phyloP scores from a whole-genome alignment of 2,113 vertebrate species.

The Papio anubis region DNA sequence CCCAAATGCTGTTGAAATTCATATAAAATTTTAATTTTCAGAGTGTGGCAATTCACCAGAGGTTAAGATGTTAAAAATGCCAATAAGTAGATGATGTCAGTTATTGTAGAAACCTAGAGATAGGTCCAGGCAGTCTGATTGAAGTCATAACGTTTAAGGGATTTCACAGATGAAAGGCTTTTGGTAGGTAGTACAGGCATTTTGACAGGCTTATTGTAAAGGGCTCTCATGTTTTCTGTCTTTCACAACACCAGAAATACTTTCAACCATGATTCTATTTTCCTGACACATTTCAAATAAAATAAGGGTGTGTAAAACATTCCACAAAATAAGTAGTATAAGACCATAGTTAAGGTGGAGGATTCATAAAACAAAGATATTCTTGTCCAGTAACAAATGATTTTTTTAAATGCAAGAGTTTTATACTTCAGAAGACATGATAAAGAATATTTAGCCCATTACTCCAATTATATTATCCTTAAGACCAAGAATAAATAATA shows the following conservation, averaged over 20 bases:
- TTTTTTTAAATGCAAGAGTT: neutral
- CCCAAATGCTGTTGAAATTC: neutral
- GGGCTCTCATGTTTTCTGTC: neutral
- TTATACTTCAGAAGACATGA: neutral
- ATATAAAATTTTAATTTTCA: neutral
- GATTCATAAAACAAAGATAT: neutral
- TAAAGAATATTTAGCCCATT: neutral
- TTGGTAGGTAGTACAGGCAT: neutral
- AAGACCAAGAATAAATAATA: neutral
- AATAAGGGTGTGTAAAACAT: neutral
- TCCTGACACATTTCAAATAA: neutral
- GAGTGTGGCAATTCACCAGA: neutral
- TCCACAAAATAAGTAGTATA: neutral
- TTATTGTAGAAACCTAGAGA: neutral
- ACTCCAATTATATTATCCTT: neutral
- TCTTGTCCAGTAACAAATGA: neutral
- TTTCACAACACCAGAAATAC: neutral
- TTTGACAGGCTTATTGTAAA: neutral
- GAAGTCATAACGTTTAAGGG: neutral
- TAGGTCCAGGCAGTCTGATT: neutral
- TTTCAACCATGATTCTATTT: neutral
- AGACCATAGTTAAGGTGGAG: neutral
- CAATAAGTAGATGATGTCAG: neutral
- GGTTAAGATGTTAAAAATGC: neutral
- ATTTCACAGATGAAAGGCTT: neutral